Evolutionary conservation across 2,888 invertebrate species (phyloP).

Genomic region (Mythimna vitellina): DNA sequence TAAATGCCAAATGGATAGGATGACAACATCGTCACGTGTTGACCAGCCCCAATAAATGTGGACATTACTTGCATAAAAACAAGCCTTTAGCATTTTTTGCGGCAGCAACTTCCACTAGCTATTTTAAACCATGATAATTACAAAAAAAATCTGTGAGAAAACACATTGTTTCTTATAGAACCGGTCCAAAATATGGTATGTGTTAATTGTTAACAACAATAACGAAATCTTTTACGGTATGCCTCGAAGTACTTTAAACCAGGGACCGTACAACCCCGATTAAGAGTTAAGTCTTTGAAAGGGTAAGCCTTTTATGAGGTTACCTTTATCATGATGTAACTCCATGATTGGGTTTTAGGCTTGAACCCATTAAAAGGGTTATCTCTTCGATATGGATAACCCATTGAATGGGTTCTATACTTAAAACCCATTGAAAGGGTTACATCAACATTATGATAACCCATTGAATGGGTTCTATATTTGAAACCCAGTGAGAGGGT

Average conservation of each 20-base stretch:
- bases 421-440: too few relatives aligned
- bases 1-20: conserved; percentile 7
- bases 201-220: conserved; percentile 67
- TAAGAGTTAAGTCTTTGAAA: too few relatives aligned
- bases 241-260: conserved; percentile 51
- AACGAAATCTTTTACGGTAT: conserved; percentile 59
- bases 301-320: too few relatives aligned
- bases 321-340: too few relatives aligned
- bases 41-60: conserved; percentile 19
- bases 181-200: conserved; percentile 64
- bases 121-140: conserved; percentile 47
- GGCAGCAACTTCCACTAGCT: conserved; percentile 18
- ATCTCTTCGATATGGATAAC: too few relatives aligned
- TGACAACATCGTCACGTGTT: conserved; percentile 45
- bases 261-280: too few relatives aligned
- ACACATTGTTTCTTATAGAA: conserved; percentile 56
- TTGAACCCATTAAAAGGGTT: too few relatives aligned
- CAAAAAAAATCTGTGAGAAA: conserved; percentile 55
- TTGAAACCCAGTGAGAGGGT: too few relatives aligned
- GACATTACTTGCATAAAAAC: conserved; percentile 31
- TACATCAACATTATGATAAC: too few relatives aligned
- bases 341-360: too few relatives aligned
- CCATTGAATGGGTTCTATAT: too few relatives aligned
- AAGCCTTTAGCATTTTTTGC: conserved; percentile 32
- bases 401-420: too few relatives aligned